Evolutionary conservation across 2,888 invertebrate species (phyloP), one percentile per base, ranked within the genome.

Genomic region (Hyppa rectilinea): DNA sequence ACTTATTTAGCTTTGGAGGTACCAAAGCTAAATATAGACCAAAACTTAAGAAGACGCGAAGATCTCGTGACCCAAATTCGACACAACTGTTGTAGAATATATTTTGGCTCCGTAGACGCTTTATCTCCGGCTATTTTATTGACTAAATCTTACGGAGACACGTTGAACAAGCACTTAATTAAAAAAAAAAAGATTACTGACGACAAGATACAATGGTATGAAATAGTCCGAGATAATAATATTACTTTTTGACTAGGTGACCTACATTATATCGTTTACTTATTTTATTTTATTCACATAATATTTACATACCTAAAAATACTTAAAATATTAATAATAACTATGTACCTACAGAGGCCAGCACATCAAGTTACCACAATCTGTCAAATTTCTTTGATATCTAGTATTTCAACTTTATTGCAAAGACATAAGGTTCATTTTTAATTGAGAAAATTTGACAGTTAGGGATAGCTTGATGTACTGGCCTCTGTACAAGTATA

Each of bases 11-110:
- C 20, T 31, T 36, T n/a, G n/a, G n/a, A n/a, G n/a, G n/a, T 17
- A 34, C 17, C 10, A 26, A 52, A 45, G 34, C 45, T 69, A 69
- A 55, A 69, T 36, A 36, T 55, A 69, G 23, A 68, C 34, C 10
- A n/a, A 71, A 55, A 40, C n/a, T 49, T 36, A 1, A 5, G 1
- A 14, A 23, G 53, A 23, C 23, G 34, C 17, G 29, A 47, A 29
- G 29, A 69, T 29, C 4, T 17, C 36, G 40, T 76, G 77, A 72
- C 77, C 70, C 31, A 43, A 71, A 76, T 76, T 50, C 20, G 29
- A 17, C 47, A 36, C 77, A 72, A 76, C 55, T 49, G 40, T 56
- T 55, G 55, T 17, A 0, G 36, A 36, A 56, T 55, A 69, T 34
- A 76, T 43, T 76, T 69, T 31, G 12, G 3, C 14, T 45, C n/a